Evolutionary conservation across 2,888 invertebrate genomes (phyloP), one percentile per base, ranked within the genome.

Genomic region (Saturnia japonica): DNA sequence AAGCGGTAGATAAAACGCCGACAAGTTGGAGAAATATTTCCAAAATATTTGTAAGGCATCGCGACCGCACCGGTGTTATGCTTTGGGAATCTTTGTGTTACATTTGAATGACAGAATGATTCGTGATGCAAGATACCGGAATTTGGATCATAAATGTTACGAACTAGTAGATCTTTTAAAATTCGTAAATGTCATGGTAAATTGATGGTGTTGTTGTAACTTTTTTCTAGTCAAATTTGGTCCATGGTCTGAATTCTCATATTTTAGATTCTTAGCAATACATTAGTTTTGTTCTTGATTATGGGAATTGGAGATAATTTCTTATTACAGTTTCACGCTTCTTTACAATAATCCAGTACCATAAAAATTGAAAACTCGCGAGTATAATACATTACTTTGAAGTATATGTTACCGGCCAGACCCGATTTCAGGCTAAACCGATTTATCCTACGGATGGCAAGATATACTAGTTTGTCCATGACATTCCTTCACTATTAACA

Each of bases 11-110:
- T 93, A 91, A 93, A 93, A 92, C 83, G 87, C 88, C 89, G 90
- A 90, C 91, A 91, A 92, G 91, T 93, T 90, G 88, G 88, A 91
- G 93, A 94, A 93, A 94, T 93, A 93, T 93, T 94, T 93, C 89
- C 91, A 91, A 93, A 94, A 94, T 93, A 94, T 94, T 94, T 93
- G 91, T 93, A 86, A 89, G 90, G 83, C 87, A 86, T 85, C 82
- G 73, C 74, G 84, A 80, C 86, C 84, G 87, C 86, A 88, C 81
- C 78, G 84, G 80, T 77, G 57, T 60, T 60, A 60, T 14, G 28
- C 57, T 60, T 60, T 60, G 22, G 19, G 7, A 8, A 22, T 9
- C 22, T 54, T 54, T 54, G 28, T 69, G 73, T 71, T 69, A 71
- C 22, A 68, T 67, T 74, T 71, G 75, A 64, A 64, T 40, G 64